phyloP scores from a whole-genome alignment of 2,797 vertebrate genomes.

The Parauchenoglanis ngamensis region DNA sequence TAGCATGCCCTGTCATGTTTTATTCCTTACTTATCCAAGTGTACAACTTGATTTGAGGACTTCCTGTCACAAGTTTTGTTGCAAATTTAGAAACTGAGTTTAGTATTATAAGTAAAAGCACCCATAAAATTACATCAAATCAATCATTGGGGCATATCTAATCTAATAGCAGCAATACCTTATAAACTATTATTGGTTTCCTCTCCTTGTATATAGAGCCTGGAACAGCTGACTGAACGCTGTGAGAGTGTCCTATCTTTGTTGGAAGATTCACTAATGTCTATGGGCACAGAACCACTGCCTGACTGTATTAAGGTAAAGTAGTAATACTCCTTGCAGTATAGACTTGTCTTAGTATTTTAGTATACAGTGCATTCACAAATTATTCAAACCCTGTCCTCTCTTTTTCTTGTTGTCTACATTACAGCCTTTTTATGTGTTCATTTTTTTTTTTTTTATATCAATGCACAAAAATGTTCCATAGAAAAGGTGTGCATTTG shows the following conservation, averaged over 20 bases:
- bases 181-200: not conserved
- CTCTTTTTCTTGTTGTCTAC: not conserved
- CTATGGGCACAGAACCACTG: constrained; percentile 72
- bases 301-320: constrained; percentile 74
- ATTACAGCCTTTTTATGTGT: not conserved
- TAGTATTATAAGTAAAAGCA: not conserved
- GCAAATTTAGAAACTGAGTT: not conserved
- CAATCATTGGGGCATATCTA: not conserved
- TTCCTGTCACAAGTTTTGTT: not conserved
- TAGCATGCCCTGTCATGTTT: not conserved
- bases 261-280: constrained; percentile 72
- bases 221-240: constrained; percentile 76
- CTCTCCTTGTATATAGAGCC: constrained; percentile 63
- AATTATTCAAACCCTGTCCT: not conserved
- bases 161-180: not conserved
- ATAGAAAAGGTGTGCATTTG: not conserved
- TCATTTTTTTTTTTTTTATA: not conserved
- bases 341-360: not conserved
- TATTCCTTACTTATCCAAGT: not conserved
- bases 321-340: not conserved
- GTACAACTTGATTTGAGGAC: not conserved
- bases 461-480: not conserved
- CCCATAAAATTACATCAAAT: not conserved
- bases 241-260: constrained; percentile 77
- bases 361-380: not conserved